Base-by-base conservation (phyloP, 37 sponge, comb jelly and placozoan species). In the Eunapius fragilis region DNA sequence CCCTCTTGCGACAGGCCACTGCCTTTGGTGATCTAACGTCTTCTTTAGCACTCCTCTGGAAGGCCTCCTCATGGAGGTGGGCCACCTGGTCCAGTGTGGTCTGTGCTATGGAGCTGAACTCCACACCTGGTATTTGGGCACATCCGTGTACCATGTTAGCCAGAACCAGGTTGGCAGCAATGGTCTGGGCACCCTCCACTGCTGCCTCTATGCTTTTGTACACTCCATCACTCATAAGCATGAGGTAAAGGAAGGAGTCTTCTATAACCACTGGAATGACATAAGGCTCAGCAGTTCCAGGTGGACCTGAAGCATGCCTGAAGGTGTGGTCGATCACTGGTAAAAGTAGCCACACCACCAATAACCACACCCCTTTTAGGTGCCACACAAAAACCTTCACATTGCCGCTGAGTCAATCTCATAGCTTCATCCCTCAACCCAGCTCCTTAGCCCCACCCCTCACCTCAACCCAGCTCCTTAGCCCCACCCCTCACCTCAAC, bases 221-320 rank as follows among this genome's bases (percentile, higher is more conserved):
- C 19, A 96, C 87, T 23, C 96, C 96, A 79, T 93, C 95, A 45
- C 93, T 77, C 96, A 96, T 96, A 12, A 96, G 82, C 17, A 96
- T 71, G 32, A 96, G 70, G 78, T 92, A 96, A 31, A 50, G 76
- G 76, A 80, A 84, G 26, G 80, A 25, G 17, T 36, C n/a, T 35
- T 84, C 77, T 11, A 85, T 74, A 7, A 33, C 31, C 47, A 36
- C 45, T 17, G 22, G 6, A 5, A 49, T 88, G 0, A 95, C 71
- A 69, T 72, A 68, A 19, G 96, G 96, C 12, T 68, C 73, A 45
- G 89, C 88, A 37, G 70, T 87, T 23, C 92, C 96, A 67, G 91
- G 91, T 10, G 72, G 83, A 19, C 41, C 78, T 31, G 37, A 88
- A 24, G 91, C 91, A 31, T 68, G 67, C 2, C 92, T 95, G 84